Conservation (phyloP, 2,888 invertebrate genomes). For the Microplitis manilae region DNA sequence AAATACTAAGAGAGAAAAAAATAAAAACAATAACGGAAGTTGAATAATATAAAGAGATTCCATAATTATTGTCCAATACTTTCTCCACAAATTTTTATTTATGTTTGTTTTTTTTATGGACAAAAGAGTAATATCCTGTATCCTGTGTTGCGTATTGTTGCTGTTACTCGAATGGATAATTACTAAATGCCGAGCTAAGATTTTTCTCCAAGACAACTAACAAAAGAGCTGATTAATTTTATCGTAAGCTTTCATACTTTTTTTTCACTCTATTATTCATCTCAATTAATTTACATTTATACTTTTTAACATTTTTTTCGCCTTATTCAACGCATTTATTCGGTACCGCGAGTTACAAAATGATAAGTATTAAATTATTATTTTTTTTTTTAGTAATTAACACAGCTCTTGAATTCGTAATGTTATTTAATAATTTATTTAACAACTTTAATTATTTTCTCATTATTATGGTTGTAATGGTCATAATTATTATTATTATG, state of each 20-base stretch:
- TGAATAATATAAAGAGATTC: slow-evolving; percentile 2
- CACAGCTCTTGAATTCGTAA: neutral
- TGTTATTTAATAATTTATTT: neutral
- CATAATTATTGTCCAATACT: slow-evolving; percentile 10
- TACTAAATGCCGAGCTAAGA: neutral
- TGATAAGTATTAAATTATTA: neutral
- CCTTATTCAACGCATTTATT: neutral
- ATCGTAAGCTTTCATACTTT: neutral
- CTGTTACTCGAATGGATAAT: slow-evolving; percentile 16
- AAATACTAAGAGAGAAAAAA: slow-evolving; percentile 5
- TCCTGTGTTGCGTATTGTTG: slow-evolving; percentile 21
- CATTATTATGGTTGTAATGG: slow-evolving; percentile 6
- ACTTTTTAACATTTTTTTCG: neutral
- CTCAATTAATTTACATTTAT: neutral
- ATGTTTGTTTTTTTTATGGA: neutral
- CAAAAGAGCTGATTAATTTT: slow-evolving; percentile 28
- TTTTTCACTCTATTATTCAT: neutral
- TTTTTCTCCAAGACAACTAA: slow-evolving; percentile 14
- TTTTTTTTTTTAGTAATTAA: slow-evolving; percentile 18
- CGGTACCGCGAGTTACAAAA: neutral
- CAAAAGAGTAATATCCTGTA: neutral
- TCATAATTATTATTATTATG: slow-evolving; percentile 35
- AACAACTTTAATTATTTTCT: slow-evolving; percentile 19
- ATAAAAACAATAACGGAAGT: slow-evolving; percentile 18
- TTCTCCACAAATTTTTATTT: slow-evolving; percentile 36